Conservation (phyloP, 2,888 invertebrate species). For the Seira sanloemensis region DNA sequence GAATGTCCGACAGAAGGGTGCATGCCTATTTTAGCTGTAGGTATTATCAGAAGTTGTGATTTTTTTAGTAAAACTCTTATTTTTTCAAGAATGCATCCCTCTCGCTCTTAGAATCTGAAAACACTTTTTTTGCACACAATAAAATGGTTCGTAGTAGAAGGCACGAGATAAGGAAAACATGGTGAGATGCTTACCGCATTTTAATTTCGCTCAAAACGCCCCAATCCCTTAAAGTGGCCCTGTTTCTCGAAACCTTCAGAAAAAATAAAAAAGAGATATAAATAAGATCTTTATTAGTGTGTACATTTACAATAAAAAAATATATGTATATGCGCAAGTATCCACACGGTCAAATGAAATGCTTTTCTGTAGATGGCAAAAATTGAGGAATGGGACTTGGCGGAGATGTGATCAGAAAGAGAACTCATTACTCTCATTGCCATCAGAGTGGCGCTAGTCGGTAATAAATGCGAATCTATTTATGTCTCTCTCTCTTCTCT, state of each 20-base stretch:
- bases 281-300: slow-evolving; percentile 12
- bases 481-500: neutral
- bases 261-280: slow-evolving; percentile 30
- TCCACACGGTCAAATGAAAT: too few relatives aligned
- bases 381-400: slow-evolving; percentile 38
- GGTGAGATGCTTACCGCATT: slow-evolving; percentile 39
- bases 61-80: too few relatives aligned
- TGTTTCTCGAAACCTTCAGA: slow-evolving; percentile 36
- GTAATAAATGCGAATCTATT: slow-evolving; percentile 3
- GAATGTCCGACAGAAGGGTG: too few relatives aligned
- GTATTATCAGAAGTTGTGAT: too few relatives aligned
- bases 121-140: too few relatives aligned
- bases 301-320: too few relatives aligned
- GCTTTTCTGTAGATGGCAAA: neutral
- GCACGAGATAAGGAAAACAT: too few relatives aligned
- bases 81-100: too few relatives aligned
- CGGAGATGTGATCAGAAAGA: slow-evolving; percentile 48
- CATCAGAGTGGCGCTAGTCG: neutral
- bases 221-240: slow-evolving; percentile 18
- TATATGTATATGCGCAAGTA: too few relatives aligned
- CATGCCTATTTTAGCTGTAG: too few relatives aligned
- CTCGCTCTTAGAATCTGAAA: too few relatives aligned
- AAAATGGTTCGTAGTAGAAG: too few relatives aligned
- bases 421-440: slow-evolving; percentile 49
- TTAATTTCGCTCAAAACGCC: slow-evolving; percentile 23